Conservation (phyloP, 2,888 invertebrate genomes). For the Thymelicus lineola region DNA sequence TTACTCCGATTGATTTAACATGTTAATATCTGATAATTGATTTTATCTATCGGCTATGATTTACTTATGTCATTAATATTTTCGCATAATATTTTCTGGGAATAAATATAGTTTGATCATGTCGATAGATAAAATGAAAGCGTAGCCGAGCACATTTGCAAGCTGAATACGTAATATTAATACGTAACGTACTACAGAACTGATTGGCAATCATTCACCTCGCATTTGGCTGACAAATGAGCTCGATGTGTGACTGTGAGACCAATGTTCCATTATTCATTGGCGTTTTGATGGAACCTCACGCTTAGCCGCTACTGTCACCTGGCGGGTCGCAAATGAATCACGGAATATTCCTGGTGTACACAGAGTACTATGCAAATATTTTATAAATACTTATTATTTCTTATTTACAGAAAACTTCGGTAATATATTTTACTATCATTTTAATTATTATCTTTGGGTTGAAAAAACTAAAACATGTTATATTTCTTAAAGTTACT, state of each 20-base stretch:
- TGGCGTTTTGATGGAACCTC: background rate
- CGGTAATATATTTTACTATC: constrained; percentile 27
- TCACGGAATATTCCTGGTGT: constrained; percentile 6
- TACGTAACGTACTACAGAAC: background rate
- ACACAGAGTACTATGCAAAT: background rate
- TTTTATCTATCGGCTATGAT: background rate
- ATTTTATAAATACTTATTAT: constrained; percentile 15
- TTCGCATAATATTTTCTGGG: too few species aligned
- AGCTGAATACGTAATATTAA: background rate
- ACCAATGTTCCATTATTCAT: constrained; percentile 8
- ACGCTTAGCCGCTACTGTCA: background rate
- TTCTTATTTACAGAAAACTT: constrained; percentile 24
- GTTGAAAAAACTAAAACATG: background rate
- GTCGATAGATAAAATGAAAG: background rate
- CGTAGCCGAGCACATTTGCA: background rate
- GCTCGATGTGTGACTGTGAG: constrained; percentile 15
- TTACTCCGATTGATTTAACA: background rate
- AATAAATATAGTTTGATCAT: background rate
- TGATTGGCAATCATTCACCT: background rate
- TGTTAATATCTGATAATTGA: background rate
- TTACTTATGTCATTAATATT: background rate
- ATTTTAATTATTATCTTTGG: constrained; percentile 10
- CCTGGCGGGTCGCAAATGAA: background rate
- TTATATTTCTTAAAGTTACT: background rate
- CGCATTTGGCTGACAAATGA: constrained; percentile 4